Percentiles rank a stretch among this genome's conserved stretches.
These are phyloP conservation scores for Hoplias malabaricus DNA, from an alignment of 2,113 vertebrate species.

Conservation along the genomic window DNA sequence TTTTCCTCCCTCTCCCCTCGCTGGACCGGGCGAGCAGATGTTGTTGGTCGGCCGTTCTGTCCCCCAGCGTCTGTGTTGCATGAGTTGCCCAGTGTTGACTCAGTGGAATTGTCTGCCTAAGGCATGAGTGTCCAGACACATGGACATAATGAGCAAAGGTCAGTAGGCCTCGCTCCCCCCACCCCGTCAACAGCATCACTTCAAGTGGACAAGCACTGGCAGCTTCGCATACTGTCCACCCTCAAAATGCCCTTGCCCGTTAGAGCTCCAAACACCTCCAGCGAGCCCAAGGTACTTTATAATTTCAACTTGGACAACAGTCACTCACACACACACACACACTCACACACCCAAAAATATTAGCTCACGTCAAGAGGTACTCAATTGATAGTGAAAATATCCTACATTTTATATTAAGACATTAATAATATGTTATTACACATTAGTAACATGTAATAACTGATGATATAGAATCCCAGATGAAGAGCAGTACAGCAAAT, in stretches of 20 bases:
- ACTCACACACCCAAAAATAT: neutral
- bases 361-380: neutral
- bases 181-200: slow-evolving; percentile 75
- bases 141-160: slow-evolving; percentile 78
- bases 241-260: slow-evolving; percentile 68
- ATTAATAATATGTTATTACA: no score
- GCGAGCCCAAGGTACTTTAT: slow-evolving; percentile 67
- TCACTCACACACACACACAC: neutral
- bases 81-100: slow-evolving; percentile 68
- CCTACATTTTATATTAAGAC: no score
- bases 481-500: no score
- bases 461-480: no score
- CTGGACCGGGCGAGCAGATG: slow-evolving; percentile 40
- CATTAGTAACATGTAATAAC: no score
- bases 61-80: slow-evolving; percentile 14
- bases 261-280: slow-evolving; percentile 59
- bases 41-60: slow-evolving; percentile 16
- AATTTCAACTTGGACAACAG: slow-evolving; percentile 59
- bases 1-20: neutral
- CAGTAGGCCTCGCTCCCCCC: slow-evolving; percentile 69
- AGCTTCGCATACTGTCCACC: slow-evolving; percentile 51
- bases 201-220: slow-evolving; percentile 70
- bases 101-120: slow-evolving; percentile 75
- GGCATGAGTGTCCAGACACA: slow-evolving; percentile 70
- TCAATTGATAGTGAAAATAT: no score